Conservation (phyloP, 2,888 invertebrate species). For the Margaritifera margaritifera region DNA sequence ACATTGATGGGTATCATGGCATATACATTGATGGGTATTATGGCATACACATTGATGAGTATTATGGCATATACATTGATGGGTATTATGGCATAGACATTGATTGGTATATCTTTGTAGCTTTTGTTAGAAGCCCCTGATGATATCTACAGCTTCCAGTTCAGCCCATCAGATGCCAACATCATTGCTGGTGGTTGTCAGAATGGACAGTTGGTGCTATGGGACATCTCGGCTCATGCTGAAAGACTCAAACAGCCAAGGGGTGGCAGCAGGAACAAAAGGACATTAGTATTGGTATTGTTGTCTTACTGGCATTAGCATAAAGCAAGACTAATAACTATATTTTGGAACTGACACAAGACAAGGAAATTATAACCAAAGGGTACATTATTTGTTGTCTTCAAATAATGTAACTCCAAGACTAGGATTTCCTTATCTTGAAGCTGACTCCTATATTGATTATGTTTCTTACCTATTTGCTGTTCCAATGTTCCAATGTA, state of each 20-base stretch:
- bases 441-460: too few species aligned
- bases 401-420: too few species aligned
- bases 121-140: conserved; percentile 72
- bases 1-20: not conserved
- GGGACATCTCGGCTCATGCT: conserved; percentile 71
- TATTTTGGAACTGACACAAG: not conserved
- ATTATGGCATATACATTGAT: not conserved
- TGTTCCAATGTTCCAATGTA: too few species aligned
- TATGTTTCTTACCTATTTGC: too few species aligned
- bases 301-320: not conserved
- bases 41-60: not conserved
- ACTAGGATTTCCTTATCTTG: too few species aligned
- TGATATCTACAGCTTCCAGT: conserved; percentile 72
- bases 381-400: too few species aligned
- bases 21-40: not conserved
- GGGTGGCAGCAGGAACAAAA: conserved; percentile 63
- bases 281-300: conserved; percentile 61
- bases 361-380: not conserved
- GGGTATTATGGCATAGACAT: not conserved
- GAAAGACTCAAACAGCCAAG: conserved; percentile 68
- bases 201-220: conserved; percentile 73
- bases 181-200: conserved; percentile 72
- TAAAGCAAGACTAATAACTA: not conserved
- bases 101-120: conserved; percentile 41
- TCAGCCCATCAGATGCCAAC: conserved; percentile 71